phyloP scores from a whole-genome alignment of 2,113 vertebrate species.

The Tor tambroides region DNA sequence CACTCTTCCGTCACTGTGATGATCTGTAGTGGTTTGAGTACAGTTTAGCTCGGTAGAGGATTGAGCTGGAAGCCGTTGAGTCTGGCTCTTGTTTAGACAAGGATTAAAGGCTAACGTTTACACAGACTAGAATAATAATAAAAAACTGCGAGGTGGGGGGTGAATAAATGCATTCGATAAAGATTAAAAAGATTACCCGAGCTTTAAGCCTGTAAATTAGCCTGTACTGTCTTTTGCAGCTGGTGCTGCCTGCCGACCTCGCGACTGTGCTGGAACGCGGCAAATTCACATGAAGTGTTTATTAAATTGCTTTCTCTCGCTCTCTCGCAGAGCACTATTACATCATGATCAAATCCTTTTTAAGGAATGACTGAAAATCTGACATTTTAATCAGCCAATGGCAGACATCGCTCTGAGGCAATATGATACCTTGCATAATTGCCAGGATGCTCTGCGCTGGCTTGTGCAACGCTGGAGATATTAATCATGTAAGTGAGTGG shows the following conservation, averaged over 20 bases:
- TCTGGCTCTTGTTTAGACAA: constrained; percentile 28
- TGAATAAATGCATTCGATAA: constrained; percentile 36
- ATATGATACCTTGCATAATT: constrained; percentile 1
- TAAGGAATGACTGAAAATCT: constrained; percentile 21
- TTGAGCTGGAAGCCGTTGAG: constrained; percentile 17
- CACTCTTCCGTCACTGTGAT: background rate
- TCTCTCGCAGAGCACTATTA: constrained; percentile 55
- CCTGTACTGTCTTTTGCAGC: constrained; percentile 40
- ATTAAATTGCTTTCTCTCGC: constrained; percentile 34
- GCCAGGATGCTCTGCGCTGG: background rate
- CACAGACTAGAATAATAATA: background rate
- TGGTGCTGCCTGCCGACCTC: background rate
- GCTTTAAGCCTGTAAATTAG: constrained; percentile 57
- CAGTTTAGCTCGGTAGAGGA: constrained; percentile 12
- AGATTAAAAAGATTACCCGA: constrained; percentile 52
- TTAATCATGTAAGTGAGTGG: background rate
- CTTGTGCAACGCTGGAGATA: background rate
- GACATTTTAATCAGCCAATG: constrained; percentile 14
- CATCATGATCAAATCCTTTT: constrained; percentile 56
- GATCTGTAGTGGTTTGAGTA: constrained; percentile 5
- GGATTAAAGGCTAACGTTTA: constrained; percentile 40
- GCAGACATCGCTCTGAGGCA: background rate
- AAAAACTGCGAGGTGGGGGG: background rate
- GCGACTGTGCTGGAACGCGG: background rate
- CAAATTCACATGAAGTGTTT: constrained; percentile 40